Conservation (phyloP, 1,140 invertebrate species). For the Theocolax elegans region DNA sequence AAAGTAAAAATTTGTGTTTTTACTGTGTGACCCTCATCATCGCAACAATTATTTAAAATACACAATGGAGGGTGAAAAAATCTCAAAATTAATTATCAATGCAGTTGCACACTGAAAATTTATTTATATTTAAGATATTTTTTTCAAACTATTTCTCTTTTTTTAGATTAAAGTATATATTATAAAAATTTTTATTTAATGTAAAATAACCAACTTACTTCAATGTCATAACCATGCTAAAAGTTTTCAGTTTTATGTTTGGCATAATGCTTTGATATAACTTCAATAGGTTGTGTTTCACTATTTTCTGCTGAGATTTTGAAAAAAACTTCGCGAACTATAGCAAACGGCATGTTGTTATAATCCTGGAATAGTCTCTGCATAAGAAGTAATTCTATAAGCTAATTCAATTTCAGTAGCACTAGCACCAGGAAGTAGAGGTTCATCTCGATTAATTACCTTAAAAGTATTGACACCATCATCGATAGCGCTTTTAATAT, state of each 20-base stretch:
- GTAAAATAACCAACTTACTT: conserved; percentile 66
- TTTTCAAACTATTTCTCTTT: not conserved
- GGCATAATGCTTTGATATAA: conserved; percentile 91
- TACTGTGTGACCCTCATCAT: too few species aligned
- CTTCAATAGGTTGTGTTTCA: conserved; percentile 87
- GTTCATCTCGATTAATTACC: conserved; percentile 74
- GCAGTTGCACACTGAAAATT: conserved; percentile 67
- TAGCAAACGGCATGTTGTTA: conserved; percentile 98
- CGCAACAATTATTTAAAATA: too few species aligned
- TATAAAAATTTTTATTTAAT: not conserved
- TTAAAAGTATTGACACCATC: conserved; percentile 99
- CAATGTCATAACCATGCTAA: conserved; percentile 89
- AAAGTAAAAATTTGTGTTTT: too few species aligned
- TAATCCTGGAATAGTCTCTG: conserved; percentile 91
- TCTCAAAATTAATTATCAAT: too few species aligned
- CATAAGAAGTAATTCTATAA: conserved; percentile 84
- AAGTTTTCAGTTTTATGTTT: conserved; percentile 90
- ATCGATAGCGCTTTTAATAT: conserved; percentile 97
- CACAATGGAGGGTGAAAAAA: too few species aligned
- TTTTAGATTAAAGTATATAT: not conserved
- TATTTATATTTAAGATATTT: not conserved
- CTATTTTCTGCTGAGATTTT: conserved; percentile 95
- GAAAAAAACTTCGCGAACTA: conserved; percentile 90
- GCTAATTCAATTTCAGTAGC: conserved; percentile 96
- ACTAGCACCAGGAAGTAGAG: conserved; percentile 92